Evolutionary conservation across 2,113 vertebrate genomes (phyloP), one percentile per base, ranked within the genome.

Genomic region (Sialia sialis): DNA sequence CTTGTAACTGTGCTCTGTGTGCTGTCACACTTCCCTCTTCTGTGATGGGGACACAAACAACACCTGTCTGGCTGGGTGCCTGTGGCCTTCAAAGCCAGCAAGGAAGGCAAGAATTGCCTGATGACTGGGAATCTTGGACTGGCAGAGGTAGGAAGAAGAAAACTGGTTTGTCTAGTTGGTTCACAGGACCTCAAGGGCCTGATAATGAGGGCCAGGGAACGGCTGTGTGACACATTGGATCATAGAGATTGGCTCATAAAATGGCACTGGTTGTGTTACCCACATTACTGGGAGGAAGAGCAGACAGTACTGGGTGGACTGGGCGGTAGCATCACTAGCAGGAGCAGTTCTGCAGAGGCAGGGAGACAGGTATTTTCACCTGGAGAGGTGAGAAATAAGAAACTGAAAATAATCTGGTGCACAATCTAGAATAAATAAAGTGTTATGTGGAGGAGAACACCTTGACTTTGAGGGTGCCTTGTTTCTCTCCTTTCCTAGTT

Each of bases 171-270:
- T 64, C 36, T 43, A 1, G 39, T 20, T 77, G 29, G 17, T 55
- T 80, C 58, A 68, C 49, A 80, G 63, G 36, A 84, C 29, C 54
- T 38, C 68, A 62, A 80, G 9, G 32, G 21, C 18, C 76, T 72
- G 80, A 67, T 55, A 83, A 59, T 34, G 52, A 76, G 32, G 39
- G 49, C 36, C 77, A 64, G n/a, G 32, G 59, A 64, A 52, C 22
- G 20, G 41, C 32, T 34, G 5, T 1, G 1, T 32, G 17, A 51
- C 29, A 27, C 1, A 1, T 32, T 75, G 4, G 3, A 27, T 76
- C 34, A 44, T 4, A 49, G 38, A 67, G 29, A 54, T 9, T 27
- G 67, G 43, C 29, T 58, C 58, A 55, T 63, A 17, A 59, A 80
- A 38, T 51, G 43, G 39, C 4, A 2, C 54, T 76, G 36, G 34